These are phyloP conservation scores for Thinocorus orbignyianus DNA, from an alignment of 2,113 vertebrate species.

Conservation along the genomic window DNA sequence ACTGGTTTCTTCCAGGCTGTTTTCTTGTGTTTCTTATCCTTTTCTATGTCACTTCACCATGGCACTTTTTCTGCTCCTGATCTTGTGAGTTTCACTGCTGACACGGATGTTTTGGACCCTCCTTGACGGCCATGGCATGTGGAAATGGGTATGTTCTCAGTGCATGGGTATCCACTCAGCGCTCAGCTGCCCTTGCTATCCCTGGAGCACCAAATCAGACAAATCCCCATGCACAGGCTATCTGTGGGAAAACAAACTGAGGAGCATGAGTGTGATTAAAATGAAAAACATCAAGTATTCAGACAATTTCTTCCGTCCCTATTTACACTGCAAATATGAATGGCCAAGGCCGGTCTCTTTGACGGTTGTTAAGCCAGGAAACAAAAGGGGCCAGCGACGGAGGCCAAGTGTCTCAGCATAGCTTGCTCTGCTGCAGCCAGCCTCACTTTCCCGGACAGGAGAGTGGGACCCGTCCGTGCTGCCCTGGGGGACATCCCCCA, in stretches of 20 bases:
- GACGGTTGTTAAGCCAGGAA: background rate
- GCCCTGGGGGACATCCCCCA: background rate
- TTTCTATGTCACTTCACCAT: background rate
- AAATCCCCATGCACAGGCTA: background rate
- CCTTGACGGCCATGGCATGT: background rate
- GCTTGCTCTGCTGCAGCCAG: background rate
- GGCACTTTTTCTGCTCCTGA: background rate
- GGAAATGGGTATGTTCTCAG: accelerated
- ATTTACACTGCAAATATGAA: background rate
- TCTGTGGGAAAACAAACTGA: background rate
- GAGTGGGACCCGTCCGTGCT: accelerated
- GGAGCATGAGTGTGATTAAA: background rate
- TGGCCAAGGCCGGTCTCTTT: accelerated
- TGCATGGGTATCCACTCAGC: accelerated
- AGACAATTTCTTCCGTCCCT: background rate
- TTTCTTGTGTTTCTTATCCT: background rate
- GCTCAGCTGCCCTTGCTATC: accelerated
- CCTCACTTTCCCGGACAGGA: background rate
- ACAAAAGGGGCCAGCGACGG: background rate
- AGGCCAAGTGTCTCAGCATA: background rate
- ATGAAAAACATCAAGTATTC: background rate
- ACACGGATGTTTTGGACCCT: background rate
- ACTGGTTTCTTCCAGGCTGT: background rate
- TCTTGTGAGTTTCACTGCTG: background rate
- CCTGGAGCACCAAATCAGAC: background rate